These are phyloP conservation scores for Leptoclinus maculatus DNA, from an alignment of 2,797 vertebrate genomes.

Conservation along the genomic window DNA sequence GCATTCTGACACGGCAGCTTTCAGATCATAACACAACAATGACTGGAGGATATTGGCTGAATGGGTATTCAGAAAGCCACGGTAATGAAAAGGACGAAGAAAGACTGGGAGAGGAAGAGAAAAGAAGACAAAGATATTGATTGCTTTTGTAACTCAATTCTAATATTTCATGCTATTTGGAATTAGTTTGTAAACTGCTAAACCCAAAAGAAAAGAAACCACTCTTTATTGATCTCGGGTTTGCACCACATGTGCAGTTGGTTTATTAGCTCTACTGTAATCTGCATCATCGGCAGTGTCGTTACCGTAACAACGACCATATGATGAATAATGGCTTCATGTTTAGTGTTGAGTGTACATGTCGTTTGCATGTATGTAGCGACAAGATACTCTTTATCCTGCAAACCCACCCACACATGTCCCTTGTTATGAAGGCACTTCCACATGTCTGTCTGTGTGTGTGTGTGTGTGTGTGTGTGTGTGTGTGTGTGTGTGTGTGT, in stretches of 20 bases:
- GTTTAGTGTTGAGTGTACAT: not conserved
- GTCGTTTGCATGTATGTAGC: not conserved
- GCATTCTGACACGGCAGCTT: constrained; percentile 23
- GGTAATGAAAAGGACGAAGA: constrained; percentile 16
- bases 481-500: not conserved
- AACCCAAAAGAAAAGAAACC: constrained; percentile 23
- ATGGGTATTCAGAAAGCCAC: constrained; percentile 22
- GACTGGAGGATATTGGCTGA: constrained; percentile 15
- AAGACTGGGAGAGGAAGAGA: constrained; percentile 1
- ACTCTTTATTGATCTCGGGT: constrained; percentile 60
- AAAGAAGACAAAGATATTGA: constrained; percentile 19
- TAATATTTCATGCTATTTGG: constrained; percentile 20
- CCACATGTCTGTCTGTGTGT: not conserved
- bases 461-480: constrained; percentile 9
- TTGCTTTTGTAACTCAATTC: constrained; percentile 38
- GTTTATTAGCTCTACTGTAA: constrained; percentile 55
- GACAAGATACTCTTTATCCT: not conserved
- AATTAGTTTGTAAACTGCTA: constrained; percentile 11
- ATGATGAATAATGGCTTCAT: not conserved
- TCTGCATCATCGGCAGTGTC: constrained; percentile 49
- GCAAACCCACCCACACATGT: constrained; percentile 1
- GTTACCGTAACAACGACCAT: constrained; percentile 21
- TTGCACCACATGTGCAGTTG: constrained; percentile 39
- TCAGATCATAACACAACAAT: constrained; percentile 23
- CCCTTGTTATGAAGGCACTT: not conserved